Base-by-base conservation (phyloP, 2,797 vertebrate species). In the Rhynchotus rufescens region DNA sequence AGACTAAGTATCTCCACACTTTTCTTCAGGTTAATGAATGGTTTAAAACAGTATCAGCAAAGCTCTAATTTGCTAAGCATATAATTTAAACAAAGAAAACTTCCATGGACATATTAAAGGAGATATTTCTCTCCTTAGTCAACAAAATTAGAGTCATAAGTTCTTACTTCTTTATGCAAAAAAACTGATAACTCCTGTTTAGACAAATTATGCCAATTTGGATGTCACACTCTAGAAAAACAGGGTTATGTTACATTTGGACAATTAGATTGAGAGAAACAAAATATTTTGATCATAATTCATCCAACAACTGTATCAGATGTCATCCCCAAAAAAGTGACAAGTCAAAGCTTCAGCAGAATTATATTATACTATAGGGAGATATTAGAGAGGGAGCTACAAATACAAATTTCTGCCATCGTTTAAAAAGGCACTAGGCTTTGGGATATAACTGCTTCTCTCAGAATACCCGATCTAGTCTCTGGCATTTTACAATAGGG, bases 201-300 rank as follows among this genome's bases (percentile, higher is more conserved):
- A 87, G 72, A 68, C n/a, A 83, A 57, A 74, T 85, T 20, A 92
- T 3, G 10, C 14, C 69, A 85, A 61, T 90, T 92, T 90, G 60
- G 61, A 83, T 45, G 67, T 19, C 49, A 66, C 22, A 25, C 26
- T 90, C 32, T 69, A 92, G 62, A 56, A 80, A 84, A 90, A 86
- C 59, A 5, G 5, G 47, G 23, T 88, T 54, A 9, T 4, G 19
- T 85, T 79, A 66, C 88, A 64, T 83, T 92, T 75, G 4, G 1
- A 42, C 61, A 91, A 80, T 91, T 71, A 88, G 61, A 91, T 93
- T 84, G 86, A 88, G 84, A 92, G 90, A 95, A 96, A 96, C 61
- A 91, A 94, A 96, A 88, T 95, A 93, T 89, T 94, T 93, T 93
- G 56, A 91, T 92, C 66, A 15, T 56, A 59, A 92, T 59, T 84